Evolutionary conservation across 2,888 invertebrate species (phyloP).

Genomic region (Strigamia maritima): DNA sequence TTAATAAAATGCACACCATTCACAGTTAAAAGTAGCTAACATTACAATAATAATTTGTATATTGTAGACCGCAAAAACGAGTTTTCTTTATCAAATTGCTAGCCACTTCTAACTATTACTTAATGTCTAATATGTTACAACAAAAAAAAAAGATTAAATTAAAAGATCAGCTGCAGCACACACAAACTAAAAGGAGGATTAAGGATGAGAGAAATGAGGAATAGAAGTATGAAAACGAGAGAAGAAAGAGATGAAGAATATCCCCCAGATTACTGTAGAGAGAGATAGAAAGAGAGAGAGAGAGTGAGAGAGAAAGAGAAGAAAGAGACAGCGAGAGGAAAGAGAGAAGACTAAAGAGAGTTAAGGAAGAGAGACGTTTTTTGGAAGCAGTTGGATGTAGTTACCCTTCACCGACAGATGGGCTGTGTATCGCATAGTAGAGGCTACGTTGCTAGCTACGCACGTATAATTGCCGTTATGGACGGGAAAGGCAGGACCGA

Average conservation of each 20-base stretch:
- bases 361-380: constrained; percentile 9
- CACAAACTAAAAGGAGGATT: constrained; percentile 29
- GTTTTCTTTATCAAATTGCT: background rate
- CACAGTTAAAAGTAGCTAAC: constrained; percentile 5
- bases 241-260: background rate
- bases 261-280: constrained; percentile 1
- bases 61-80: background rate
- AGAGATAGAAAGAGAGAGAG: constrained; percentile 1
- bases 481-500: constrained; percentile 47
- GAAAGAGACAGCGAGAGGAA: background rate
- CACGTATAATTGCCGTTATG: constrained; percentile 52
- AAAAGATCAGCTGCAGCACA: constrained; percentile 25
- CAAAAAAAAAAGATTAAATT: constrained; percentile 14
- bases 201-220: constrained; percentile 15
- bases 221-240: constrained; percentile 3
- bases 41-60: background rate
- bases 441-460: constrained; percentile 47
- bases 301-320: background rate
- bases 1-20: constrained; percentile 26
- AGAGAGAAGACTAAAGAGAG: background rate
- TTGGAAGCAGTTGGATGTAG: constrained; percentile 35
- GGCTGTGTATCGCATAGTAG: constrained; percentile 43
- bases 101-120: constrained; percentile 7
- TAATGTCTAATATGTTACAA: constrained; percentile 22
- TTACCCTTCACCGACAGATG: constrained; percentile 42